Conservation (phyloP, 2,113 vertebrate genomes). For the Zosterops hypoxanthus region DNA sequence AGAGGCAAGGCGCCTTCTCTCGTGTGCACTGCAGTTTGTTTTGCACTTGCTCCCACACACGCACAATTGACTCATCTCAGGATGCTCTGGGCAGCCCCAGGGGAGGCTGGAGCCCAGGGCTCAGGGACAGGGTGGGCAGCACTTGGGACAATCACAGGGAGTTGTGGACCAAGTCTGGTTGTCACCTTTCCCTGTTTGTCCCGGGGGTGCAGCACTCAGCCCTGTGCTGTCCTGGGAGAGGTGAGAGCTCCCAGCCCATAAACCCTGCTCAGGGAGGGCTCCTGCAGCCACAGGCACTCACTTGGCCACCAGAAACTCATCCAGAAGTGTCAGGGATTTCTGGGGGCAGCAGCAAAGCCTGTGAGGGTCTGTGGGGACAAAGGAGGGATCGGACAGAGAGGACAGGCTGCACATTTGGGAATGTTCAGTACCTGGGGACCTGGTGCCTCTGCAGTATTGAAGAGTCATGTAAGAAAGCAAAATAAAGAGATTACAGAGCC, state of each 20-base stretch:
- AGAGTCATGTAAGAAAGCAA: not conserved
- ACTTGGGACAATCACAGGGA: not conserved
- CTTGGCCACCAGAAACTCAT: not conserved
- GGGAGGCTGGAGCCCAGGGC: not conserved
- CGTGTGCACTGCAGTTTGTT: not conserved
- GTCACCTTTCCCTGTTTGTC: not conserved
- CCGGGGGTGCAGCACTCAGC: not conserved
- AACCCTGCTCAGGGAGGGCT: not conserved
- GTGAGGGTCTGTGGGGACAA: not conserved
- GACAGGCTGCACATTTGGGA: not conserved
- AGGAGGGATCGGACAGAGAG: not conserved
- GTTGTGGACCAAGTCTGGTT: rapidly evolving
- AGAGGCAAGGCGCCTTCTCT: not conserved
- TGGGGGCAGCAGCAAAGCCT: not conserved
- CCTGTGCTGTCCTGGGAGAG: not conserved
- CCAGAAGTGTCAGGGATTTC: not conserved
- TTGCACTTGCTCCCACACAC: not conserved
- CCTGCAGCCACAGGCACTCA: not conserved
- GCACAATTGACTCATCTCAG: not conserved
- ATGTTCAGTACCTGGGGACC: not conserved
- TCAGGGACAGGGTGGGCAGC: not conserved
- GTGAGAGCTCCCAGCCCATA: not conserved
- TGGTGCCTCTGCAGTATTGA: not conserved
- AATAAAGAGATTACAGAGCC: not conserved
- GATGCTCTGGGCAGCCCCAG: not conserved